phyloP scores from a whole-genome alignment of 1,140 invertebrate species.

The Drosophila saltans region DNA sequence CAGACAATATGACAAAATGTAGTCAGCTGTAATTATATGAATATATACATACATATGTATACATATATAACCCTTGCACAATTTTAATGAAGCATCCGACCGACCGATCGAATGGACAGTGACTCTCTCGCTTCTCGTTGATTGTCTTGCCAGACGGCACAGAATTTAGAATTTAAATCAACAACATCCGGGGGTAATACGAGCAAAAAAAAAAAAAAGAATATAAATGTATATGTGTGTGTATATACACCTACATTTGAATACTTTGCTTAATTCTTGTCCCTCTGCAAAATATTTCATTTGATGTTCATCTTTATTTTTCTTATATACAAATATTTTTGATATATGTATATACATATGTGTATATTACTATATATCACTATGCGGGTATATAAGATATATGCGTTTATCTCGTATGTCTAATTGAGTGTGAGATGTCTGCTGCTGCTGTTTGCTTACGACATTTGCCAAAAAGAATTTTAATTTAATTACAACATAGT shows the following conservation, averaged over 20 bases:
- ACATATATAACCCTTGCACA: conserved; percentile 19
- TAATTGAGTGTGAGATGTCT: conserved; percentile 57
- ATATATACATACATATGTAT: conserved; percentile 2
- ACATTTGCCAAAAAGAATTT: conserved; percentile 73
- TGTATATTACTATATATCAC: conserved; percentile 1
- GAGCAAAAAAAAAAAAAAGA: conserved; percentile 12
- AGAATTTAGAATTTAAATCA: conserved; percentile 65
- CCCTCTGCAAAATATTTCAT: conserved; percentile 33
- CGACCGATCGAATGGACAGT: neutral
- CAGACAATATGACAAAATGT: no score
- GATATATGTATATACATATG: neutral
- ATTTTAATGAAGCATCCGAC: conserved; percentile 55
- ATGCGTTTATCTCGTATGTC: neutral
- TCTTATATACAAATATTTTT: conserved; percentile 10
- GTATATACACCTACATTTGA: no score
- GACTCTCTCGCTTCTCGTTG: conserved; percentile 49
- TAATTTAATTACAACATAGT: conserved; percentile 64
- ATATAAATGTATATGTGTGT: no score
- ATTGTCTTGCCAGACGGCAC: conserved; percentile 74
- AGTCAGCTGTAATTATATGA: neutral
- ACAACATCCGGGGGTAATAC: conserved; percentile 70
- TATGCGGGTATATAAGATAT: conserved; percentile 7
- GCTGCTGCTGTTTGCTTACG: conserved; percentile 21
- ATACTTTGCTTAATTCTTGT: conserved; percentile 43
- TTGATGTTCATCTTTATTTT: conserved; percentile 21